These are phyloP conservation scores for Drosophila busckii DNA, from an alignment of 1,140 invertebrate species.

Conservation along the genomic window DNA sequence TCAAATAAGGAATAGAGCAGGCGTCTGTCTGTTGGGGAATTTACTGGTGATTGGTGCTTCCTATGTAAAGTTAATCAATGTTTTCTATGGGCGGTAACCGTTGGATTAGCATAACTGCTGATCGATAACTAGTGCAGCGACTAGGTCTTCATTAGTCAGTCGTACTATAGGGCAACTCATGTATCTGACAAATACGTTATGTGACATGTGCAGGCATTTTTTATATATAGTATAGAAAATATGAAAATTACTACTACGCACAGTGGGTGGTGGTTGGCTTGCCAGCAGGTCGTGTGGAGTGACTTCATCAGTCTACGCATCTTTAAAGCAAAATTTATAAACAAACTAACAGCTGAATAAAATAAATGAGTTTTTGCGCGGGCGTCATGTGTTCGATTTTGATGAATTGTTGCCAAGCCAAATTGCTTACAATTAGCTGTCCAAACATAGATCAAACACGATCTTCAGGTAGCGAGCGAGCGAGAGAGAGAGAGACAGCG, in stretches of 20 bases:
- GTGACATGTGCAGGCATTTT: constrained; percentile 55
- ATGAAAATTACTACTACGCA: neutral
- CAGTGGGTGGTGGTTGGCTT: neutral
- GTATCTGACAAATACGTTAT: constrained; percentile 40
- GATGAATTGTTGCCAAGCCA: constrained; percentile 54
- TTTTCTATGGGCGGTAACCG: too few relatives aligned
- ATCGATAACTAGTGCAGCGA: too few relatives aligned
- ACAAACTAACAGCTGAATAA: constrained; percentile 28
- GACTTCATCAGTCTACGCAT: constrained; percentile 69
- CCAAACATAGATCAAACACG: constrained; percentile 45
- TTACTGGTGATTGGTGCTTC: too few relatives aligned
- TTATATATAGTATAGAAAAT: constrained; percentile 25
- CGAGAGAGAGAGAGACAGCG: too few relatives aligned
- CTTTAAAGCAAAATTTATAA: constrained; percentile 51
- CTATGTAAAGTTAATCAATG: too few relatives aligned
- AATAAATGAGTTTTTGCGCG: constrained; percentile 12
- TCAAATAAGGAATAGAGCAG: too few relatives aligned
- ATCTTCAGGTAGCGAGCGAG: too few relatives aligned
- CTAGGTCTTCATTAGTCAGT: constrained; percentile 15
- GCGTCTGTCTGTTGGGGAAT: too few relatives aligned
- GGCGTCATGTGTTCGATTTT: constrained; percentile 57
- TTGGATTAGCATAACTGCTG: too few relatives aligned
- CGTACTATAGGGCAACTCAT: too few relatives aligned
- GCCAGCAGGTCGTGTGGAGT: too few relatives aligned
- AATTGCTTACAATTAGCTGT: constrained; percentile 47